These are phyloP conservation scores for Burhinus bistriatus DNA, from an alignment of 2,113 vertebrate genomes.

Conservation along the genomic window DNA sequence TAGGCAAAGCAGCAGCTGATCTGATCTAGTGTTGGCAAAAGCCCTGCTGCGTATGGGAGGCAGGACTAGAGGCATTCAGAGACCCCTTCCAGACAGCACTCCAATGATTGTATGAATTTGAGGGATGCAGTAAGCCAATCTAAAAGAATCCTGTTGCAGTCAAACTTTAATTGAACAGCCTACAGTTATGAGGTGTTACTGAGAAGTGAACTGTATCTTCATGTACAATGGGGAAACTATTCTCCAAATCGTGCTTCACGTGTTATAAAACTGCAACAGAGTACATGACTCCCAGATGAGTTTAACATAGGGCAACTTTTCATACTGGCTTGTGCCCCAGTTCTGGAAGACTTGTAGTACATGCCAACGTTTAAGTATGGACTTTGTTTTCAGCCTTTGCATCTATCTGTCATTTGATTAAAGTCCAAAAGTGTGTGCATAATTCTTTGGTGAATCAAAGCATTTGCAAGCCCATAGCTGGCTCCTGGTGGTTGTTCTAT, in stretches of 20 bases:
- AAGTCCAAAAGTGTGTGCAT: neutral
- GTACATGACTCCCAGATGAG: neutral
- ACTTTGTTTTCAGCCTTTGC: neutral
- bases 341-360: neutral
- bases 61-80: neutral
- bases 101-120: neutral
- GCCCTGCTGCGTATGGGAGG: neutral
- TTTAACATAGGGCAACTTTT: neutral
- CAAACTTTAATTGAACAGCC: neutral
- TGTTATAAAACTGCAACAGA: neutral
- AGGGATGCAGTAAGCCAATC: neutral
- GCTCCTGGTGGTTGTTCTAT: neutral
- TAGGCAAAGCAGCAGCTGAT: neutral
- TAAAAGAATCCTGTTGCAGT: neutral
- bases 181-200: neutral
- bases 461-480: neutral
- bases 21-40: neutral
- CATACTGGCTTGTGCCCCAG: neutral
- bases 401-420: neutral
- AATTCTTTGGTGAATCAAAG: neutral
- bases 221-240: neutral
- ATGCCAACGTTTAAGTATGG: neutral
- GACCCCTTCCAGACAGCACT: neutral
- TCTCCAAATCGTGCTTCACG: fast-evolving
- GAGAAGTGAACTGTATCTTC: neutral